A percentile compares a stretch with the other conserved stretches of the same genome.
These are phyloP conservation scores for Thumatha senex DNA, from an alignment of 2,888 invertebrate species.

Conservation along the genomic window DNA sequence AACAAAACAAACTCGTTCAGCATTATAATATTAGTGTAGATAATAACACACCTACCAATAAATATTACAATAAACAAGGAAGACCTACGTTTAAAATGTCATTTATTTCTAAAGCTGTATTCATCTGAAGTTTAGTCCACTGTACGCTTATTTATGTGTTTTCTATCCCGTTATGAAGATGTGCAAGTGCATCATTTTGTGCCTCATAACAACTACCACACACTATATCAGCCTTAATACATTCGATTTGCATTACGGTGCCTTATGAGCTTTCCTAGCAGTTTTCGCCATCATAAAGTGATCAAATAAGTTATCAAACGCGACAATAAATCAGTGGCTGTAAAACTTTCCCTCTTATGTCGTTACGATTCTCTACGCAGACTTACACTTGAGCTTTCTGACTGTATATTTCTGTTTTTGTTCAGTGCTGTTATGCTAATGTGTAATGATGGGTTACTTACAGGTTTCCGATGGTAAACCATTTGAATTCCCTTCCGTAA, in stretches of 20 bases:
- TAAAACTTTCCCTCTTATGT: conserved; percentile 66
- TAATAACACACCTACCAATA: conserved; percentile 18
- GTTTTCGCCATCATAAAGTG: conserved; percentile 80
- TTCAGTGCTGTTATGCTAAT: conserved; percentile 61
- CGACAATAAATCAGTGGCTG: conserved; percentile 65
- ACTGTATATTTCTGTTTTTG: conserved; percentile 66
- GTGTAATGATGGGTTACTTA: conserved; percentile 54
- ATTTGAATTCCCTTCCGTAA: conserved; percentile 26
- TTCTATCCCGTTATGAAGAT: conserved; percentile 67
- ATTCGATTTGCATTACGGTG: conserved; percentile 68
- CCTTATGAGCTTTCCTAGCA: conserved; percentile 73
- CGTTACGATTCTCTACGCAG: conserved; percentile 72
- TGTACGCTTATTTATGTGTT: conserved; percentile 56
- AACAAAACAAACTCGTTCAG: no score
- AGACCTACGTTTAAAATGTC: conserved; percentile 55
- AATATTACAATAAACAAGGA: conserved; percentile 11
- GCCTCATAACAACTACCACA: conserved; percentile 50
- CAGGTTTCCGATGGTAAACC: conserved; percentile 47
- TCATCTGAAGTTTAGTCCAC: conserved; percentile 31
- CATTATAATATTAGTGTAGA: no score
- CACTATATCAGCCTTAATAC: conserved; percentile 63
- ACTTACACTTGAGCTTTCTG: conserved; percentile 57
- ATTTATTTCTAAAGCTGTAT: conserved; percentile 51
- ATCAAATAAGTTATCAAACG: conserved; percentile 79
- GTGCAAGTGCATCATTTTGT: conserved; percentile 43